Evolutionary conservation across 2,113 vertebrate species (phyloP), one percentile per base, ranked within the genome.

Genomic region (Ranitomeya imitator): DNA sequence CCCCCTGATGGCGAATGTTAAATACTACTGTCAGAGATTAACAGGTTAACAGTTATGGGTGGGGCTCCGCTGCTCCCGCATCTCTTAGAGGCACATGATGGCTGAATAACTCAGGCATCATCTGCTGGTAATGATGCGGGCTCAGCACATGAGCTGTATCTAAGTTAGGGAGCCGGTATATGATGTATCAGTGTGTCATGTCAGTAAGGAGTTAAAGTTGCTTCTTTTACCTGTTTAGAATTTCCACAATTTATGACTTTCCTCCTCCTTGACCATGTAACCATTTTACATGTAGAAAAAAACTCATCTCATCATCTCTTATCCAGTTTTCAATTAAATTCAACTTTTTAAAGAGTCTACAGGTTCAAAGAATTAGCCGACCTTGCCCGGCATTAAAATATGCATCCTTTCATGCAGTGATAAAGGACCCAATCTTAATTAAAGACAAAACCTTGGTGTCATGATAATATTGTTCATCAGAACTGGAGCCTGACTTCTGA

Each of bases 401-500:
- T 69, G 61, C 81, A 54, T 69, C 12, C 61, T 67, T 69, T 83
- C 81, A 83, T 67, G 9, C 23, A 15, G 21, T 45, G 81, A 83
- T 69, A 83, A 83, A 67, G 81, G 37, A 52, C 11, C 19, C 8
- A 10, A 52, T 69, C 61, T 83, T 83, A 83, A 83, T 83, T 83
- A 83, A 83, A 51, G 18, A 52, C 61, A 65, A 52, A 61, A 65
- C 81, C 81, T 83, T 52, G 45, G 81, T 69, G 81, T 61, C 57
- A 81, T 26, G 23, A 81, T 61, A 61, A 37, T 83, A 69, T 67
- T 83, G 37, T 83, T 52, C 81, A 83, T 83, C 61, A 52, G 61
- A 67, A 83, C 61, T 65, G 37, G 52, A 65, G 55, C 55, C 16
- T 80, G 26, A 63, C 81, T 83, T 83, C 45, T 54, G n/a, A 31